phyloP scores from a whole-genome alignment of 2,888 invertebrate species.

The Luperina testacea region DNA sequence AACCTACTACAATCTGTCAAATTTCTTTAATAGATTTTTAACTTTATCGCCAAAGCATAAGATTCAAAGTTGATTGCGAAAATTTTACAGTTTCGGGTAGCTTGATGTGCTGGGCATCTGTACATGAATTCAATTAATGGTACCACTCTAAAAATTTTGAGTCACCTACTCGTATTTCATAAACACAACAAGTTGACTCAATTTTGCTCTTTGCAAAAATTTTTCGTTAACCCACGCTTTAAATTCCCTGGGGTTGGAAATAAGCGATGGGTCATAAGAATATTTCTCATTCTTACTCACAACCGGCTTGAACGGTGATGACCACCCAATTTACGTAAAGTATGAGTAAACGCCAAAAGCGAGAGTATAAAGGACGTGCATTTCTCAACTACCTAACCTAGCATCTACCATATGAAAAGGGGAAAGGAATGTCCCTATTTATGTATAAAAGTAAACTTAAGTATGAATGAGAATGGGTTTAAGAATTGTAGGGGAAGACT shows the following conservation, averaged over 20 bases:
- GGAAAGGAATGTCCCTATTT: not conserved
- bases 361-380: not conserved
- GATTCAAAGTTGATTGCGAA: too few relatives aligned
- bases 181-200: constrained; percentile 4
- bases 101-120: too few relatives aligned
- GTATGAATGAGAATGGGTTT: not conserved
- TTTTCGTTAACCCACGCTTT: constrained; percentile 7
- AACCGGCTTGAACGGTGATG: not conserved
- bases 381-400: not conserved
- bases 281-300: not conserved
- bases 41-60: too few relatives aligned
- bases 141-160: not conserved
- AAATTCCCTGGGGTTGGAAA: not conserved
- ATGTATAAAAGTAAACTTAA: not conserved
- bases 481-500: not conserved
- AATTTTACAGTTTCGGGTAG: too few relatives aligned
- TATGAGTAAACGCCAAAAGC: not conserved
- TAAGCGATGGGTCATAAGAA: constrained; percentile 8
- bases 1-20: too few relatives aligned
- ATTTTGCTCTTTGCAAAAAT: not conserved
- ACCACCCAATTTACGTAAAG: not conserved
- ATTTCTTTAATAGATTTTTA: too few relatives aligned
- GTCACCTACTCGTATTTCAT: not conserved
- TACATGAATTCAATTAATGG: not conserved
- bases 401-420: too few relatives aligned